phyloP scores from a whole-genome alignment of 2,888 invertebrate genomes.

The Clusia tigrina region DNA sequence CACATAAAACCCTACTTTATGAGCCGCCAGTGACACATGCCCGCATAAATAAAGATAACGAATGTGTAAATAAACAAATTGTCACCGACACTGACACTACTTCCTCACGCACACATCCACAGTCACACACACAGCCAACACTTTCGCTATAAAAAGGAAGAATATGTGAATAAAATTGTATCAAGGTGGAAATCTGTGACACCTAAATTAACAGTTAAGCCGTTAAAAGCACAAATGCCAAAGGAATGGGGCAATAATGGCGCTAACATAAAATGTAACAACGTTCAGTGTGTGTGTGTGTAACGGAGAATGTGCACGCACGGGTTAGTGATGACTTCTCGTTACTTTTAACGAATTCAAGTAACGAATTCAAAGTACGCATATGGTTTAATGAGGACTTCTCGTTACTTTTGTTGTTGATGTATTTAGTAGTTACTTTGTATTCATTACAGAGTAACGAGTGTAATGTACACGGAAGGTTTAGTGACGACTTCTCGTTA shows the following conservation, averaged over 20 bases:
- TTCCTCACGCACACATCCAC: not conserved
- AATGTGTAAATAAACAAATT: constrained; percentile 15
- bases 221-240: constrained; percentile 32
- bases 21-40: not conserved
- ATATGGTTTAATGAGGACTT: no score
- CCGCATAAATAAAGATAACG: constrained; percentile 10
- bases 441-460: no score
- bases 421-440: no score
- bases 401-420: no score
- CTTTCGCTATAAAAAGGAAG: not conserved
- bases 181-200: constrained; percentile 28
- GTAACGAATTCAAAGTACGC: no score
- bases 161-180: not conserved
- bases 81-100: constrained; percentile 10
- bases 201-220: constrained; percentile 38
- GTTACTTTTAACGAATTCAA: no score
- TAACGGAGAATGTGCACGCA: not conserved
- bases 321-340: not conserved
- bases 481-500: no score
- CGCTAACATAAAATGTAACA: constrained; percentile 17
- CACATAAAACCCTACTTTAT: constrained; percentile 3
- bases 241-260: constrained; percentile 2
- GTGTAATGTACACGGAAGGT: no score
- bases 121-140: no score
- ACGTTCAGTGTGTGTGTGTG: no score